A percentile compares a stretch with the other conserved stretches of the same genome.
These are phyloP conservation scores for Actinopyga echinites DNA, from an alignment of 53 echinoderm and acorn worm species.

Conservation along the genomic window DNA sequence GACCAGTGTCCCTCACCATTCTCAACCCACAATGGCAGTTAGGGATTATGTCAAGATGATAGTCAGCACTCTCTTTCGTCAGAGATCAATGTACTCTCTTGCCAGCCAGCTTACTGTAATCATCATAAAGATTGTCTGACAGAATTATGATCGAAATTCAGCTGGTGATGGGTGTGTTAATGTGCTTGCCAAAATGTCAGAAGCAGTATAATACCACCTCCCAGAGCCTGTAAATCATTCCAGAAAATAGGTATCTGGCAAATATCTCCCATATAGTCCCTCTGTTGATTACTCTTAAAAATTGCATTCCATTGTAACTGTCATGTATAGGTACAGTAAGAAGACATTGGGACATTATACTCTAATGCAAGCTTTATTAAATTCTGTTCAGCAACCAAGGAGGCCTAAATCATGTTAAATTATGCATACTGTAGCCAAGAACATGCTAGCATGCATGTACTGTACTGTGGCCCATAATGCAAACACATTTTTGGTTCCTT, in stretches of 20 bases:
- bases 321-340: too few relatives aligned
- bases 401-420: too few relatives aligned
- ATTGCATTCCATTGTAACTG: too few relatives aligned
- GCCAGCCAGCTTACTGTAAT: conserved; percentile 13
- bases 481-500: too few relatives aligned
- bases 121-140: conserved; percentile 36
- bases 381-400: too few relatives aligned
- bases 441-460: too few relatives aligned
- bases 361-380: too few relatives aligned
- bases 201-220: conserved; percentile 9
- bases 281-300: too few relatives aligned
- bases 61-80: neutral
- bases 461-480: too few relatives aligned
- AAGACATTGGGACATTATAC: too few relatives aligned
- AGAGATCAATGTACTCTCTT: conserved; percentile 33
- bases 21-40: neutral
- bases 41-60: neutral
- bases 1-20: too few relatives aligned
- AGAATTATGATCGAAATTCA: conserved; percentile 13
- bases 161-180: conserved; percentile 10
- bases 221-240: conserved; percentile 9
- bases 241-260: neutral
- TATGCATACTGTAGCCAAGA: too few relatives aligned
- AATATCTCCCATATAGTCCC: neutral
- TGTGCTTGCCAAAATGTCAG: conserved; percentile 39